A percentile compares a stretch with the other conserved stretches of the same genome.
Evolutionary conservation across 2,113 vertebrate genomes (phyloP).

Genomic region (Jacana jacana): DNA sequence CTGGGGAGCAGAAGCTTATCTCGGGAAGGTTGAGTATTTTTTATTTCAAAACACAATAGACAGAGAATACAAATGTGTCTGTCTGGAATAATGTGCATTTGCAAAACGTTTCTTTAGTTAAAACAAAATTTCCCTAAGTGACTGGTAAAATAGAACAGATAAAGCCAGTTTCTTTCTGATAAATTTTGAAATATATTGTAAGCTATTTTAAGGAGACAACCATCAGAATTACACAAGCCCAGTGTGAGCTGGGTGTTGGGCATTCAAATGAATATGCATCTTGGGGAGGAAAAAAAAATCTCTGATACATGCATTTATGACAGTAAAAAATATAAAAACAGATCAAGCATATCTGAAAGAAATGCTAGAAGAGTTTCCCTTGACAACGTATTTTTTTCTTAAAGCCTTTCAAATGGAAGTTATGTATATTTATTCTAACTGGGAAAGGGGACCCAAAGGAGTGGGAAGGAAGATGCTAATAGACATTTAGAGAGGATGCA

Average conservation of each 20-base stretch:
- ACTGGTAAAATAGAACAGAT: neutral
- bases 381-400: slow-evolving; percentile 28
- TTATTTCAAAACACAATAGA: neutral
- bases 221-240: slow-evolving; percentile 26
- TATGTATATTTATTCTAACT: slow-evolving; percentile 47
- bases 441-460: slow-evolving; percentile 2
- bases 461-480: slow-evolving; percentile 23
- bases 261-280: neutral
- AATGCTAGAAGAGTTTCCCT: slow-evolving; percentile 48
- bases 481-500: slow-evolving; percentile 40
- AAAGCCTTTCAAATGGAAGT: slow-evolving; percentile 34
- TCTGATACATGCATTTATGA: neutral
- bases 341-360: slow-evolving; percentile 36
- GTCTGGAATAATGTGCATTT: neutral
- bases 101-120: neutral
- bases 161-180: neutral
- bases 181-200: neutral
- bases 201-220: slow-evolving; percentile 22
- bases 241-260: neutral
- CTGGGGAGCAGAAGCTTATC: neutral
- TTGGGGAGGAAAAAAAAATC: neutral
- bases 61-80: neutral
- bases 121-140: neutral
- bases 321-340: slow-evolving; percentile 16
- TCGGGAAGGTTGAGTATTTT: neutral